Conservation (phyloP, 2,888 invertebrate species). For the Pachycephus smyrnensis region DNA sequence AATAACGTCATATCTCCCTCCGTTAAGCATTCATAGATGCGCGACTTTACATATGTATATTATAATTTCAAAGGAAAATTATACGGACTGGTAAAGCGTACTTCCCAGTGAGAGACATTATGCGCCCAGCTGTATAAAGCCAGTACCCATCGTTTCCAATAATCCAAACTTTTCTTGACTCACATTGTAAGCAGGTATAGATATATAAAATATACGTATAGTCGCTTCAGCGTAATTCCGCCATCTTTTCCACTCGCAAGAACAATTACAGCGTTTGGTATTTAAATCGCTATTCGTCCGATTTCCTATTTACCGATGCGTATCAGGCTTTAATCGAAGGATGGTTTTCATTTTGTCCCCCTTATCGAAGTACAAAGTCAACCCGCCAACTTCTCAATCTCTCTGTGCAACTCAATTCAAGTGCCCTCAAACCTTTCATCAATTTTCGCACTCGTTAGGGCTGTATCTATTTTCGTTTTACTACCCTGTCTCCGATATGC, state of each 20-base stretch:
- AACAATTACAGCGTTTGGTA: too few relatives aligned
- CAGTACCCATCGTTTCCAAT: neutral
- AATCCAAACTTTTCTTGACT: neutral
- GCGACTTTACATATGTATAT: constrained; percentile 14
- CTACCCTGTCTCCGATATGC: constrained; percentile 17
- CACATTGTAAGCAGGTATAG: neutral
- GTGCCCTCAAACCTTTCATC: constrained; percentile 48
- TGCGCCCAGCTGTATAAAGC: neutral
- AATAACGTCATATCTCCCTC: neutral
- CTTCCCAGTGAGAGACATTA: neutral
- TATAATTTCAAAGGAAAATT: constrained; percentile 19
- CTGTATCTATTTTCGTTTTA: constrained; percentile 53
- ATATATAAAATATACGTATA: neutral
- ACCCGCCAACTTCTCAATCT: constrained; percentile 39
- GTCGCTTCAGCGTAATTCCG: neutral
- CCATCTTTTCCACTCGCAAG: too few relatives aligned
- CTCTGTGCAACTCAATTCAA: constrained; percentile 38
- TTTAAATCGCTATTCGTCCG: neutral
- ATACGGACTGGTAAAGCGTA: constrained; percentile 8
- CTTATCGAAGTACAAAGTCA: constrained; percentile 46
- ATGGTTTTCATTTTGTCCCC: too few relatives aligned
- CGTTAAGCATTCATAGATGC: constrained; percentile 17
- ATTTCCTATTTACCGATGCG: neutral
- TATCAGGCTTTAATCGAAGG: neutral
- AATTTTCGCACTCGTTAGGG: constrained; percentile 55